Evolutionary conservation across 2,113 vertebrate species (phyloP).

Genomic region (Pollimyrus isidori): DNA sequence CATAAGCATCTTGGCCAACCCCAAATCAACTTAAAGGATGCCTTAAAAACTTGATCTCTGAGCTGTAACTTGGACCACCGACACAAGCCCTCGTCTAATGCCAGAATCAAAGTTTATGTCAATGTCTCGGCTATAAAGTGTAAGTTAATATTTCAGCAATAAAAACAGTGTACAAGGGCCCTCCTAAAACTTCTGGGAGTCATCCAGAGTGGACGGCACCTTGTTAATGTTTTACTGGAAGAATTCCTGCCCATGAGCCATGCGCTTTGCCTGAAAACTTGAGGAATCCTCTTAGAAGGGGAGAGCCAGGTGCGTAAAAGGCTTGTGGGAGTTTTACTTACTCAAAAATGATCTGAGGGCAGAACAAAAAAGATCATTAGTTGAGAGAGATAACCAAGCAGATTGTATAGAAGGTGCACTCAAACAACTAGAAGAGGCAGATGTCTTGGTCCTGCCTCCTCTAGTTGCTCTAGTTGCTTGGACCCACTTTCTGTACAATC

Average conservation of each 20-base stretch:
- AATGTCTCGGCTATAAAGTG: not conserved
- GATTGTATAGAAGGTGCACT: too few species aligned
- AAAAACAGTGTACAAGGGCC: constrained; percentile 12
- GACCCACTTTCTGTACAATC: too few species aligned
- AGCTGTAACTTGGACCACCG: not conserved
- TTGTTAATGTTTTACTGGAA: constrained; percentile 62
- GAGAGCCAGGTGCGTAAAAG: constrained; percentile 24
- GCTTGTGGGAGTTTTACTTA: not conserved
- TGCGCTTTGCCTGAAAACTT: constrained; percentile 22
- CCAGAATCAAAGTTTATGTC: not conserved
- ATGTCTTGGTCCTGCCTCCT: too few species aligned
- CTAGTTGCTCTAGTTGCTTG: too few species aligned
- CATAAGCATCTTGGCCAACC: not conserved
- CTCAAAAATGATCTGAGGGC: too few species aligned
- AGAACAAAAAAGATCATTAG: too few species aligned
- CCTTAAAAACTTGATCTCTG: not conserved
- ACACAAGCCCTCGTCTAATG: not conserved
- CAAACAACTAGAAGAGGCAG: constrained; percentile 21
- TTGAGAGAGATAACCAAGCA: too few species aligned
- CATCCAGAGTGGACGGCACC: constrained; percentile 16
- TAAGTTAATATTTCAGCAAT: not conserved
- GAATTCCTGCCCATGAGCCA: constrained; percentile 51
- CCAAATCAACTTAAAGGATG: not conserved
- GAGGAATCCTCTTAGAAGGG: not conserved
- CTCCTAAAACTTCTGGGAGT: constrained; percentile 31